Conservation (phyloP, 1,140 invertebrate species). For the Lordiphosa mommai region DNA sequence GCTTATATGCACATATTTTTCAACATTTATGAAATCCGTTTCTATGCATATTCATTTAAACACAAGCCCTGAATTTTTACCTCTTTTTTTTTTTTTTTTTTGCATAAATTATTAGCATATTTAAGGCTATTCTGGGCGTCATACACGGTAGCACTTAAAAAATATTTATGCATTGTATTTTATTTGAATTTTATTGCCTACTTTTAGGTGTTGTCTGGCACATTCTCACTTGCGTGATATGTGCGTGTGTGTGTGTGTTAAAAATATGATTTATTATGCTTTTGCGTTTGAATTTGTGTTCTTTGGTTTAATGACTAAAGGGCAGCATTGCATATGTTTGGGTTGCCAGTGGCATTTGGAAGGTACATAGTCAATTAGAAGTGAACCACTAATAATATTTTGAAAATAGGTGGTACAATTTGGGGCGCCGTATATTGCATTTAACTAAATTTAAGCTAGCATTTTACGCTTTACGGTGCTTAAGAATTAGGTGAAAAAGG, state of each 20-base stretch:
- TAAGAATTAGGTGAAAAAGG: too few relatives aligned
- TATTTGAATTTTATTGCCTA: conserved; percentile 40
- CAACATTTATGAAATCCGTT: conserved; percentile 24
- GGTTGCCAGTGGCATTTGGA: too few relatives aligned
- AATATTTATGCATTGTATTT: conserved; percentile 48
- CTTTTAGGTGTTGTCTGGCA: conserved; percentile 20
- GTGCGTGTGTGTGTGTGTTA: conserved; percentile 11
- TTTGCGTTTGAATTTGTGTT: conserved; percentile 28
- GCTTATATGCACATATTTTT: conserved; percentile 31
- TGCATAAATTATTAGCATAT: conserved; percentile 48
- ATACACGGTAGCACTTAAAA: conserved; percentile 31
- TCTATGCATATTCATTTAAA: conserved; percentile 24
- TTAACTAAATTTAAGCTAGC: too few relatives aligned
- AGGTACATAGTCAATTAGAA: too few relatives aligned
- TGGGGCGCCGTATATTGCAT: too few relatives aligned
- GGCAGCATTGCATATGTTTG: conserved; percentile 25
- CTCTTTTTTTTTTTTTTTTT: conserved; percentile 22
- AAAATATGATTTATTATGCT: conserved; percentile 56
- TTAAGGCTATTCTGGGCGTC: conserved; percentile 25
- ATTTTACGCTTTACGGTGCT: too few relatives aligned
- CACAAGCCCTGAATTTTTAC: not conserved
- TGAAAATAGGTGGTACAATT: too few relatives aligned
- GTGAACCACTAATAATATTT: too few relatives aligned
- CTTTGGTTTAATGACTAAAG: conserved; percentile 5
- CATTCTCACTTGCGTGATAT: conserved; percentile 2